phyloP scores from a whole-genome alignment of 2,888 invertebrate genomes.

The Yponomeuta plumbellus region DNA sequence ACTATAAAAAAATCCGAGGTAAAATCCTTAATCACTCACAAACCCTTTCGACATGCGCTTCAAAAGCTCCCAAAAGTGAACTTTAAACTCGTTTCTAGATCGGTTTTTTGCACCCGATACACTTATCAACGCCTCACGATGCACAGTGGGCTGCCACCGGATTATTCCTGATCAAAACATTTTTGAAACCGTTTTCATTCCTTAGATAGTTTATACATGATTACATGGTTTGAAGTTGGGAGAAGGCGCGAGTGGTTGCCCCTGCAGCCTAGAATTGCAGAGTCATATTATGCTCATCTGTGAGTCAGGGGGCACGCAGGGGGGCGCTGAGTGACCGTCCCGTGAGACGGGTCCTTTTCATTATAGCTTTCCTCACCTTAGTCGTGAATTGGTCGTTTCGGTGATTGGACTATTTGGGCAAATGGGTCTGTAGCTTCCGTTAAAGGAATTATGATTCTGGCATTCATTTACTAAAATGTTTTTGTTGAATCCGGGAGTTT shows the following conservation, averaged over 20 bases:
- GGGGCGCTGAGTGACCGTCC: neutral
- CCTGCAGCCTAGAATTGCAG: constrained; percentile 42
- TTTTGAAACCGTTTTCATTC: neutral
- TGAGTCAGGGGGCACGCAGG: neutral
- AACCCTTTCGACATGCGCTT: neutral
- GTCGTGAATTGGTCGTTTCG: neutral
- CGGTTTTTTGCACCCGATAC: neutral
- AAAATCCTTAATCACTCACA: neutral
- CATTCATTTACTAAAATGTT: neutral
- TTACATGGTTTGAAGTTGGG: neutral
- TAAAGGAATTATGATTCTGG: neutral
- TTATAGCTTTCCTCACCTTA: constrained; percentile 4
- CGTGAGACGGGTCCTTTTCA: constrained; percentile 3
- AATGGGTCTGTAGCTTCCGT: neutral
- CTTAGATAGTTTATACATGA: neutral
- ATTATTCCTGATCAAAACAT: neutral
- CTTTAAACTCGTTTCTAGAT: neutral
- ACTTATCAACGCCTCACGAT: neutral
- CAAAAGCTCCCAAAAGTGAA: neutral
- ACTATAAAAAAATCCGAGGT: neutral
- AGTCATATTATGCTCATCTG: constrained; percentile 68
- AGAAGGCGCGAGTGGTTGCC: neutral
- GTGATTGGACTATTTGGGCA: constrained; percentile 23
- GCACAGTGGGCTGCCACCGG: neutral
- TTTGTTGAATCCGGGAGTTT: neutral